These are phyloP conservation scores for Triplophysa dalaica DNA, from an alignment of 2,113 vertebrate species.

Conservation along the genomic window DNA sequence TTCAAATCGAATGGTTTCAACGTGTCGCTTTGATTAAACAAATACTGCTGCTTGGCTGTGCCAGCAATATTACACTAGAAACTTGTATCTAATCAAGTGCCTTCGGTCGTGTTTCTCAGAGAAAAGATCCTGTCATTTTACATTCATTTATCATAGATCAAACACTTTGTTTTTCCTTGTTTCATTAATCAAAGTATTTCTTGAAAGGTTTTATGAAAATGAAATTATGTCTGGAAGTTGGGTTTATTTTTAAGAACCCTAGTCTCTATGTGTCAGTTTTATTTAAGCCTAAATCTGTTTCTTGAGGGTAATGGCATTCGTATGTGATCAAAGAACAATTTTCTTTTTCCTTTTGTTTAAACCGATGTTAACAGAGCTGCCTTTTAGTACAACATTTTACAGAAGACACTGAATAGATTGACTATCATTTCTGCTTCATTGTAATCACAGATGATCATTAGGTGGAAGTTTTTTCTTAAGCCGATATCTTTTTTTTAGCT, in stretches of 20 bases:
- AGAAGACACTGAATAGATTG: slow-evolving; percentile 18
- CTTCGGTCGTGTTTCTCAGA: slow-evolving; percentile 67
- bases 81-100: slow-evolving; percentile 74
- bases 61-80: slow-evolving; percentile 74
- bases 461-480: slow-evolving; percentile 2
- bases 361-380: slow-evolving; percentile 54
- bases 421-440: not conserved
- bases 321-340: slow-evolving; percentile 68
- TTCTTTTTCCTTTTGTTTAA: slow-evolving; percentile 50
- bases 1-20: slow-evolving; percentile 36
- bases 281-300: slow-evolving; percentile 84
- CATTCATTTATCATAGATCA: slow-evolving; percentile 53
- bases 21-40: slow-evolving; percentile 54
- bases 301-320: slow-evolving; percentile 64
- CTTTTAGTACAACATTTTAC: slow-evolving; percentile 52
- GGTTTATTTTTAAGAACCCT: slow-evolving; percentile 61
- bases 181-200: slow-evolving; percentile 74
- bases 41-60: slow-evolving; percentile 78
- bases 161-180: slow-evolving; percentile 73
- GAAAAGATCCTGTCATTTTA: slow-evolving; percentile 44
- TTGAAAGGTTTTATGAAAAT: slow-evolving; percentile 69
- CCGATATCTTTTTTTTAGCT: slow-evolving; percentile 38
- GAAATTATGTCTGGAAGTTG: slow-evolving; percentile 65
- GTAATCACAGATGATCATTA: slow-evolving; percentile 3
- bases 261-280: slow-evolving; percentile 79